Percentiles rank a stretch among this genome's conserved stretches.
Conservation (phyloP, 2,797 vertebrate genomes). For the Agapornis canus region DNA sequence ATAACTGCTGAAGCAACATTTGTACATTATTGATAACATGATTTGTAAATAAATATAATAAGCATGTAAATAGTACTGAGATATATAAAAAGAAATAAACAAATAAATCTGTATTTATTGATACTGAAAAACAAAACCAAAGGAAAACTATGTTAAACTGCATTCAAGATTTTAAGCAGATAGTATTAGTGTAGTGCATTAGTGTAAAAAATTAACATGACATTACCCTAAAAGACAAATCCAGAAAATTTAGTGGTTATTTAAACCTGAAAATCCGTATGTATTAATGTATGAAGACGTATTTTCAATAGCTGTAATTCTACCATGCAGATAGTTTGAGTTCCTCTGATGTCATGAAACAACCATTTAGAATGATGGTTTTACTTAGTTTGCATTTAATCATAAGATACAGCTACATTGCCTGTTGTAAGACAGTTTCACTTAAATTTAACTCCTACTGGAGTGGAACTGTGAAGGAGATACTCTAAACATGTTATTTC, state of each 20-base stretch:
- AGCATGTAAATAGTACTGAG: background rate
- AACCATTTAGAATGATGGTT: background rate
- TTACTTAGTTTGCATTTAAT: background rate
- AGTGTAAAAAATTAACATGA: background rate
- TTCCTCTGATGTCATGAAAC: background rate
- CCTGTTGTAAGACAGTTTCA: background rate
- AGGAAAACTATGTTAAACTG: background rate
- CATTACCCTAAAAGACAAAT: background rate
- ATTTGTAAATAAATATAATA: background rate
- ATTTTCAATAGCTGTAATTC: background rate
- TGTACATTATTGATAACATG: accelerated
- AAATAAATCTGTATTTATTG: background rate
- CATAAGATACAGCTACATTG: background rate
- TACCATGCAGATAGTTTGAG: background rate
- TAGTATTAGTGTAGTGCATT: background rate
- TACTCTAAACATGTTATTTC: background rate
- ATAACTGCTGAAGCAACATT: background rate
- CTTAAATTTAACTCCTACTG: background rate
- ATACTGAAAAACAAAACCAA: background rate
- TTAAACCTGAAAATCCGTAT: background rate
- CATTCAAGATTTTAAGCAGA: background rate
- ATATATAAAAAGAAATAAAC: background rate
- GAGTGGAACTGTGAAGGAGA: background rate
- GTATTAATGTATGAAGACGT: background rate
- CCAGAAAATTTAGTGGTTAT: background rate